Evolutionary conservation across 2,888 invertebrate species (phyloP), one percentile per base, ranked within the genome.

Genomic region (Plutella xylostella): DNA sequence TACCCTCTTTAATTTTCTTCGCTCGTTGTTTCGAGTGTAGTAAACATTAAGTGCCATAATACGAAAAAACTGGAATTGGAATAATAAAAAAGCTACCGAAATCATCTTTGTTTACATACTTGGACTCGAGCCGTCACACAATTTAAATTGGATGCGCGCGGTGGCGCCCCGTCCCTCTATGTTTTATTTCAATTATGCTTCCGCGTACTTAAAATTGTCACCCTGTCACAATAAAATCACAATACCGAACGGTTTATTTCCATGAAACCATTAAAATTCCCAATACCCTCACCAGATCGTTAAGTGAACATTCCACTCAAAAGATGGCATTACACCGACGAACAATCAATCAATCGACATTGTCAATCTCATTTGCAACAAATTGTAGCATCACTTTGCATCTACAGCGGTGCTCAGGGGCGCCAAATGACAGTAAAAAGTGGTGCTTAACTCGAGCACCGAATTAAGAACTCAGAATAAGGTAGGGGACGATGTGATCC

Each of bases 381-480:
- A 37, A 25, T 17, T 39, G 11, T 22, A 39, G 39, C 42, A 14
- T 42, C 42, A 30, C 42, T 42, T 38, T 19, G 38, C 19, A n/a
- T n/a, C n/a, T 38, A 58, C 61, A 72, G 71, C 66, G 73, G 73
- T 63, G 68, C 72, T 68, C 57, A 72, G 71, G 73, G 71, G 65
- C 58, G 54, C 53, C 55, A 61, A 73, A 73, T 68, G 71, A 68
- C 65, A 68, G 64, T 69, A 71, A 79, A 77, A 76, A 73, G 72
- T 68, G 62, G 66, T 74, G 51, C 48, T 52, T 49, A 55, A 65
- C 56, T 59, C 52, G 60, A 72, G 68, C 53, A 56, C 55, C 64
- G 67, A 69, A 77, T 77, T 70, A 66, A 58, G 58, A 65, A 67
- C 61, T 64, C 63, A 57, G 55, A 53, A 55, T 52, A 51, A 51